Base-by-base conservation (phyloP, 1,140 invertebrate species). In the Microplitis mediator region DNA sequence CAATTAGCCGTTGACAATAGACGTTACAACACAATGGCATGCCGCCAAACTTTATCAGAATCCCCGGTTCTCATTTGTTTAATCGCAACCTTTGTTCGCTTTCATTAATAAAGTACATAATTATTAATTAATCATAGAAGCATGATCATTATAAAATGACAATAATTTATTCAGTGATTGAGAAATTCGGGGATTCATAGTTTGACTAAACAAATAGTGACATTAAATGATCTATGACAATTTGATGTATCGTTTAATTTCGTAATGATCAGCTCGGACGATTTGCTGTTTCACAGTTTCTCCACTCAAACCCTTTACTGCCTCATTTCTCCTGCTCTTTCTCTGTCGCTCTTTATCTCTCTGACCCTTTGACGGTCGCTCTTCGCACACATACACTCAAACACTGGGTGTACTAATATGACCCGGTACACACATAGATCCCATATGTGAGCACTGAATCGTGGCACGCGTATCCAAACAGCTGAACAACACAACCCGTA, bases 401-500 rank as follows among this genome's bases (percentile, higher is more conserved):
- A 58, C 56, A 61, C 56, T 11, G 32, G 50, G 13, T 31, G 6
- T 23, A 54, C 52, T 67, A 32, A 35, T 54, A 35, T 32, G 9
- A 68, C 35, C 11, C 51, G 39, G 6, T 9, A 45, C 5, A 45
- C 11, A 45, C 39, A 45, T 23, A 23, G 23, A 23, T 23, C 23
- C 23, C 23, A 23, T 45, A 45, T 45, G 39, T 45, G 39, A 45
- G 50, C 39, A 39, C 56, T 23, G 36, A 60, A 71, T 65, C 61
- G 62, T 66, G 72, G 64, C 74, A 70, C 69, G 73, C 71, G 74
- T 69, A 81, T 78, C 76, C 79, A 82, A 85, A 83, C 79, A 82
- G 70, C 73, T 72, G 64, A 67, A 74, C 71, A 61, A 75, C 74
- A 69, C 39, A 45, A 64, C 75, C 73, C 73, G 76, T 77, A 75